Conservation (phyloP, 1,140 invertebrate genomes). For the Pygmarrhopalites habei region DNA sequence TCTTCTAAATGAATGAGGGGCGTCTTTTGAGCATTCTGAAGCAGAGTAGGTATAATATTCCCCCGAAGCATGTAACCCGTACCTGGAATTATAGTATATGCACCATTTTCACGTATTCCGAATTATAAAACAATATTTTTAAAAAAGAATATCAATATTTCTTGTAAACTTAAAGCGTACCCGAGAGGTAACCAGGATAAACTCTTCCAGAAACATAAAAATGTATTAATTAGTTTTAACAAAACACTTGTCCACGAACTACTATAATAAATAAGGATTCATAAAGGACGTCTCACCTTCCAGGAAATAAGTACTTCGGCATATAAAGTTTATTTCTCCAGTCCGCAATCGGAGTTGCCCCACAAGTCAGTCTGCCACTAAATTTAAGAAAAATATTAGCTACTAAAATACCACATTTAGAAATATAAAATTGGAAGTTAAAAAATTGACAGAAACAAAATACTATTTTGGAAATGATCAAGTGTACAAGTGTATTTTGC, state of each 20-base stretch:
- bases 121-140: no score
- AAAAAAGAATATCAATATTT: no score
- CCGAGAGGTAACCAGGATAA: conserved; percentile 78
- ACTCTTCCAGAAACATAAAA: no score
- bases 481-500: no score
- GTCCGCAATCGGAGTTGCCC: conserved; percentile 40
- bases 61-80: conserved; percentile 74
- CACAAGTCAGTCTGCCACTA: conserved; percentile 35
- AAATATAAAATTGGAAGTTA: not conserved
- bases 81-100: no score
- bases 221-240: no score
- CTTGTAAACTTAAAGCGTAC: conserved; percentile 80
- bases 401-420: conserved; percentile 6
- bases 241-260: no score
- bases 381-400: not conserved
- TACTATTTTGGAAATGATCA: no score
- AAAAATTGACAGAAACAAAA: conserved; percentile 5
- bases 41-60: conserved; percentile 58
- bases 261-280: no score
- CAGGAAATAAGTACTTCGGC: conserved; percentile 69
- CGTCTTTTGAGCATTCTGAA: conserved; percentile 58
- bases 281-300: no score
- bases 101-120: no score
- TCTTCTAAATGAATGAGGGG: conserved; percentile 74
- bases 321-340: conserved; percentile 44